These are phyloP conservation scores for Hypolimnas misippus DNA, from an alignment of 2,888 invertebrate genomes.

Conservation along the genomic window DNA sequence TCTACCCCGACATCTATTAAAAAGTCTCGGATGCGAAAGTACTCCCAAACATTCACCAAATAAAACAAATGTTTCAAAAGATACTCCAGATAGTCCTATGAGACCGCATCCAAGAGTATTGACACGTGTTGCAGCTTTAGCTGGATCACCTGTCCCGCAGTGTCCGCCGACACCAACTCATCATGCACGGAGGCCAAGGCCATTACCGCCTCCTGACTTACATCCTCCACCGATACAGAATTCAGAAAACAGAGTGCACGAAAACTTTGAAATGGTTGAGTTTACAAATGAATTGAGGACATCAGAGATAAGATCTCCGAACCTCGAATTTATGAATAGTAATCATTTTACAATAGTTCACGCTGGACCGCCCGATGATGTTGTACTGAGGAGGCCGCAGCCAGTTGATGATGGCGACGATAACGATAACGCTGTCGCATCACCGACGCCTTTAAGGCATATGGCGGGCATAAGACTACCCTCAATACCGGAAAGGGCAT, in stretches of 20 bases:
- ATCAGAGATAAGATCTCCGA: constrained; percentile 81
- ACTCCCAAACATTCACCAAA: constrained; percentile 75
- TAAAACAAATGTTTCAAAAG: constrained; percentile 53
- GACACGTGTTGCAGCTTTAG: constrained; percentile 83
- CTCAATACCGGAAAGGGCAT: constrained; percentile 90
- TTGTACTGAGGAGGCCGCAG: constrained; percentile 75
- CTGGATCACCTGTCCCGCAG: constrained; percentile 85
- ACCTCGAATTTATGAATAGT: constrained; percentile 82
- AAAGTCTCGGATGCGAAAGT: constrained; percentile 70
- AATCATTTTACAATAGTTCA: constrained; percentile 83
- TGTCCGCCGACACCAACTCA: constrained; percentile 96
- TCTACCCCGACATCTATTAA: constrained; percentile 73
- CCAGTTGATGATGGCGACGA: constrained; percentile 71
- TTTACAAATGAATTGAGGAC: constrained; percentile 78
- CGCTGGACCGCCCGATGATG: constrained; percentile 78
- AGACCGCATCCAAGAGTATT: constrained; percentile 87
- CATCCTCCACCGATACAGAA: constrained; percentile 81
- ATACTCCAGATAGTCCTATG: constrained; percentile 67
- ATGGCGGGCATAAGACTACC: constrained; percentile 90
- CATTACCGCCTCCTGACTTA: constrained; percentile 82
- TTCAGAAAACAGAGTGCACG: constrained; percentile 57
- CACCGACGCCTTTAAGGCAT: constrained; percentile 86
- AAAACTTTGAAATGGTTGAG: constrained; percentile 78
- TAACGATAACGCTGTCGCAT: constrained; percentile 78
- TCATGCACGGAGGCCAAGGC: constrained; percentile 88